Evolutionary conservation across 1,140 invertebrate species (phyloP).

Genomic region (Anastrepha ludens): DNA sequence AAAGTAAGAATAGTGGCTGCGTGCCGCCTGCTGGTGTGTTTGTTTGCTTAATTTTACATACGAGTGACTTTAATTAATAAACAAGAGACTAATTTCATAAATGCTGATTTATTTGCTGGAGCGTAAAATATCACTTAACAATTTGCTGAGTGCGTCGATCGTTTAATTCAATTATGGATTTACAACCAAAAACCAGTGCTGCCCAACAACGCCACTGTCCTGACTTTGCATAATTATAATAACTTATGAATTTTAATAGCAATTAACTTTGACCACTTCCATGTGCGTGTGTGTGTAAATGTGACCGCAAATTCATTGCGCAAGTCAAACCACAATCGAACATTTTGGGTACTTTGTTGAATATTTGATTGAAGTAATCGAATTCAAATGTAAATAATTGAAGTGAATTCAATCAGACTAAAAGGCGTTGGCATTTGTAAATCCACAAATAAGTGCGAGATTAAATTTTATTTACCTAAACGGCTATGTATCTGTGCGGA

Average conservation of each 20-base stretch:
- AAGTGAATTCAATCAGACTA: slow-evolving; percentile 34
- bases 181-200: neutral
- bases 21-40: neutral
- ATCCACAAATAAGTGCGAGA: no score
- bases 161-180: no score
- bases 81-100: neutral
- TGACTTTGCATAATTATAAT: neutral
- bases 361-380: slow-evolving; percentile 43
- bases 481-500: no score
- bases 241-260: slow-evolving; percentile 28
- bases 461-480: no score
- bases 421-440: slow-evolving; percentile 6
- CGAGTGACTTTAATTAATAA: slow-evolving; percentile 21
- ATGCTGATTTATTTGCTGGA: no score
- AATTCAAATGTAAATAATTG: slow-evolving; percentile 39
- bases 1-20: neutral
- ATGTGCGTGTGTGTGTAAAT: neutral
- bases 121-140: neutral
- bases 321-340: slow-evolving; percentile 24
- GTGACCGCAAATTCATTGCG: slow-evolving; percentile 30
- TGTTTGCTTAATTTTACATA: slow-evolving; percentile 2
- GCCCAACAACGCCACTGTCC: neutral
- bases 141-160: neutral
- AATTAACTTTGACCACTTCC: neutral
- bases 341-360: slow-evolving; percentile 24